Evolutionary conservation across 2,113 vertebrate genomes (phyloP).

Genomic region (Megaceryle maxima): DNA sequence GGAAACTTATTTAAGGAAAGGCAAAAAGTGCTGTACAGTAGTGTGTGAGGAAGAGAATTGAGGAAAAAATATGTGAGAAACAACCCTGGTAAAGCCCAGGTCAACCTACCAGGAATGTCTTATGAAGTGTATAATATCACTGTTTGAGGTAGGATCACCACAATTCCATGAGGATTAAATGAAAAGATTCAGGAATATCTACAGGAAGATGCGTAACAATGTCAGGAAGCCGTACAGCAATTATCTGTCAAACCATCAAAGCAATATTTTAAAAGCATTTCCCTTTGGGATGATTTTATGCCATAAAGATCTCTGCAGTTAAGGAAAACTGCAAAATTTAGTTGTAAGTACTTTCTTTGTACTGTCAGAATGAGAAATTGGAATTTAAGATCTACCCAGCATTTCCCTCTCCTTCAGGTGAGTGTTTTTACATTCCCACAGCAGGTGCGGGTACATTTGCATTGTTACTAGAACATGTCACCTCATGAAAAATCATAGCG

Average conservation of each 20-base stretch:
- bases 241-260: not conserved
- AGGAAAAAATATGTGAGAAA: not conserved
- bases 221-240: not conserved
- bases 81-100: not conserved
- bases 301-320: not conserved
- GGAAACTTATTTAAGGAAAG: rapidly evolving
- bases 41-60: rapidly evolving
- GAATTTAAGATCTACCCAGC: not conserved
- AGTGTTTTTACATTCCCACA: not conserved
- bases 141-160: not conserved
- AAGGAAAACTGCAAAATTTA: not conserved
- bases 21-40: not conserved
- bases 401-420: not conserved
- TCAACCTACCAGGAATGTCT: not conserved
- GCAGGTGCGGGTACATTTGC: not conserved
- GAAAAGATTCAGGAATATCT: not conserved
- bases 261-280: not conserved
- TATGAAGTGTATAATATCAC: not conserved
- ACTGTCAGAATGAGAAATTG: not conserved
- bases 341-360: not conserved
- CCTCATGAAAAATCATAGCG: not conserved
- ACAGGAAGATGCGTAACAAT: not conserved
- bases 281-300: not conserved
- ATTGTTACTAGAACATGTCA: not conserved
- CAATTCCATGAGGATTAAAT: not conserved